Conservation (phyloP, 2,888 invertebrate species). For the Acrocera orbiculus region DNA sequence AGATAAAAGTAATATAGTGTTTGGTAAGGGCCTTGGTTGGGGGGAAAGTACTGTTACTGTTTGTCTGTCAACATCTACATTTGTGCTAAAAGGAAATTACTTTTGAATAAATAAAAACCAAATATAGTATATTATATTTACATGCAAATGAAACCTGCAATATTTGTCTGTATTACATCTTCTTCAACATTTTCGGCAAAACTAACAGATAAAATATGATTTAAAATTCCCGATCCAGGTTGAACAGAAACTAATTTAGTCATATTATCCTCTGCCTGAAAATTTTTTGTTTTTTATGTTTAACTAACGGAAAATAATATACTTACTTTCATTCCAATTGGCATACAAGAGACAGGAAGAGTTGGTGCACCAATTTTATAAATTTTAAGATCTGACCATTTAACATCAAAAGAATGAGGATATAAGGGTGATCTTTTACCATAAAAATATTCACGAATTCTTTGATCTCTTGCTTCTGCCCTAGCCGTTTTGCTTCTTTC, state of each 20-base stretch:
- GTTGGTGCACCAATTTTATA: slow-evolving; percentile 89
- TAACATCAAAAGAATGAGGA: slow-evolving; percentile 88
- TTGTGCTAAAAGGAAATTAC: slow-evolving; percentile 46
- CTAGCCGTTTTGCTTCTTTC: slow-evolving; percentile 59
- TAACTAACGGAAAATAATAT: background rate
- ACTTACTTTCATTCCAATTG: slow-evolving; percentile 73
- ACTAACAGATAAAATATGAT: slow-evolving; percentile 78
- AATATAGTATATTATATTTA: slow-evolving; percentile 35
- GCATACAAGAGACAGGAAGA: slow-evolving; percentile 89
- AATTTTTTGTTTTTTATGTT: background rate
- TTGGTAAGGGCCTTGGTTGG: slow-evolving; percentile 82
- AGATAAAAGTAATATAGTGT: slow-evolving; percentile 68
- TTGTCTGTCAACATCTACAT: slow-evolving; percentile 76
- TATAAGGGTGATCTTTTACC: slow-evolving; percentile 65
- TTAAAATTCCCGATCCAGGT: slow-evolving; percentile 57
- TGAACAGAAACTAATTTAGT: slow-evolving; percentile 73
- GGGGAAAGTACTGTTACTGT: slow-evolving; percentile 80
- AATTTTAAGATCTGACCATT: slow-evolving; percentile 74
- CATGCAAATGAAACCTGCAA: slow-evolving; percentile 84
- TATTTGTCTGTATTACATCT: slow-evolving; percentile 71
- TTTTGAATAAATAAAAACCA: background rate
- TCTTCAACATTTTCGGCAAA: slow-evolving; percentile 70
- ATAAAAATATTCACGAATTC: slow-evolving; percentile 91
- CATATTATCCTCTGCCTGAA: slow-evolving; percentile 55
- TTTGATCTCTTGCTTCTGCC: slow-evolving; percentile 56